Base-by-base conservation (phyloP, 2,797 vertebrate genomes). In the Poecile montanus region DNA sequence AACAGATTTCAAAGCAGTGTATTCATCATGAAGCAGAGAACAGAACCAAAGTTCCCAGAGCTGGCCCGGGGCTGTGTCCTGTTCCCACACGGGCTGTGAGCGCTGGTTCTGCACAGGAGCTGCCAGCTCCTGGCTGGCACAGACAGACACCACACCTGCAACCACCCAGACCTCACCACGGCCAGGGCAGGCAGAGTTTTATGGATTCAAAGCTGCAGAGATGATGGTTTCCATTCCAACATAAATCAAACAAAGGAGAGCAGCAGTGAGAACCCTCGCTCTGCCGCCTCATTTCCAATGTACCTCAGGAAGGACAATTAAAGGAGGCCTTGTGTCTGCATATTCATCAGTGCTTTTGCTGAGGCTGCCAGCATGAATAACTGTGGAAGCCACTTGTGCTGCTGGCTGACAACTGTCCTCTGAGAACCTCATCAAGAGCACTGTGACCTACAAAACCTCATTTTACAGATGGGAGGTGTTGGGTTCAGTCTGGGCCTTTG, bases 231-330 rank as follows among this genome's bases (percentile, higher is more conserved):
- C 84, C 61, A 19, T 36, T 29, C 10, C 54, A 62, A 5, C 65
- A 61, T 51, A 54, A 76, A 93, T 63, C 71, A 87, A 66, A 45
- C 38, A 78, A 74, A 93, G 67, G 81, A 61, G 22, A 94, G 38
- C 65, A 80, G 57, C 61, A 53, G 36, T 4, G 21, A 85, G 61
- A 63, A 38, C 44, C 68, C 70, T 65, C 13, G 0, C 54, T 36
- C 13, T 22, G 47, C 51, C 38, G 22, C 77, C 71, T 85, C 26
- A 29, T 30, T 89, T 71, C 74, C 67, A 82, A 0, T 1, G 14
- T 70, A 22, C 42, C 63, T 89, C 63, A 16, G 65, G 57, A 92
- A 92, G 86, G 80, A 77, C 74, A 89, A 71, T 89, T 95, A 93
- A 83, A 4, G 16, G 60, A 87, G 61, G 47, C 38, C 80, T 91